Percentiles rank a stretch among this genome's conserved stretches.
Evolutionary conservation across 64 coral and sea anemone species (phyloP).

Genomic region (Platygyra sinensis): DNA sequence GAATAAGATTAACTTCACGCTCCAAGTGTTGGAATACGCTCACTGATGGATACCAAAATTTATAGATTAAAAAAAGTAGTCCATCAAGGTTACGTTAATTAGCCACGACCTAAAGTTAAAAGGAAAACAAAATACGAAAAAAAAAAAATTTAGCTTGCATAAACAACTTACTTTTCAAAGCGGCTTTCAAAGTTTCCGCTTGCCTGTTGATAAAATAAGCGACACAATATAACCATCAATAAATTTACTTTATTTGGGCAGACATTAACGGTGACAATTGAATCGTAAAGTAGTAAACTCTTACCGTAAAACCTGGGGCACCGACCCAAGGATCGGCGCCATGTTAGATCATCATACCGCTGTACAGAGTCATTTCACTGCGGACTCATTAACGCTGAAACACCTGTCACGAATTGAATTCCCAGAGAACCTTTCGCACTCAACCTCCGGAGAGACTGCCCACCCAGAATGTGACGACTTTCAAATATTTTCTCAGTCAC

Average conservation of each 20-base stretch:
- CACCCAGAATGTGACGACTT: too few species aligned
- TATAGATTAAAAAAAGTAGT: background rate
- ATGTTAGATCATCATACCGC: constrained; percentile 54
- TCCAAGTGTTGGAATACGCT: background rate
- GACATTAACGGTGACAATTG: background rate
- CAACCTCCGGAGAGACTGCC: too few species aligned
- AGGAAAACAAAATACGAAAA: background rate
- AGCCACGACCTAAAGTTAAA: background rate
- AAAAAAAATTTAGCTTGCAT: background rate
- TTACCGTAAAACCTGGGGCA: constrained; percentile 74
- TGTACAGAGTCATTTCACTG: constrained; percentile 21
- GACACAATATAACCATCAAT: background rate
- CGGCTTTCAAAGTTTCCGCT: constrained; percentile 64
- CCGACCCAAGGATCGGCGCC: constrained; percentile 64
- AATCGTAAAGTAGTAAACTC: constrained; percentile 5
- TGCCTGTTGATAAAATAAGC: constrained; percentile 32
- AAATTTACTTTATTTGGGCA: background rate
- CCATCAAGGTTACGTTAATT: background rate
- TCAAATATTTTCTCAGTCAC: too few species aligned
- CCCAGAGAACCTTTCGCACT: background rate
- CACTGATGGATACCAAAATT: background rate
- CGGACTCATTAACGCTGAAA: constrained; percentile 1
- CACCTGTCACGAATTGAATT: constrained; percentile 5
- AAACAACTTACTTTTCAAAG: constrained; percentile 78
- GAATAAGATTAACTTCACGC: background rate